Conservation (phyloP, 2,797 vertebrate species). For the Uromys caudimaculatus region DNA sequence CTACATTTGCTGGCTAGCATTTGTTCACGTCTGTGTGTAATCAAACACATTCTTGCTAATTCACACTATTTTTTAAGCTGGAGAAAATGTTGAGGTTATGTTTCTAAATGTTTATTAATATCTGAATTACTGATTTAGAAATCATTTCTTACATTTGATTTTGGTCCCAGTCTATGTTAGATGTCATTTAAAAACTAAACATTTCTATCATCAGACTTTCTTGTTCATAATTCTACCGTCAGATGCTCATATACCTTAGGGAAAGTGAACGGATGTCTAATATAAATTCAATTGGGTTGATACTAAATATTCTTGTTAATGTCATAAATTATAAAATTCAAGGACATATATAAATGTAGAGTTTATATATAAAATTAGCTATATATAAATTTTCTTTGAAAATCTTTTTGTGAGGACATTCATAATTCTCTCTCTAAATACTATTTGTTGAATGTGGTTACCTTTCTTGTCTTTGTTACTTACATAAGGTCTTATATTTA, state of each 20-base stretch:
- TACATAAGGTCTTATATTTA: background rate
- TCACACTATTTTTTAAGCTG: constrained; percentile 22
- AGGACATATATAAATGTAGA: background rate
- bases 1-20: background rate
- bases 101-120: background rate
- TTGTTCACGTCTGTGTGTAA: constrained; percentile 57
- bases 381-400: background rate
- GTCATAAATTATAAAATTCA: background rate
- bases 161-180: background rate
- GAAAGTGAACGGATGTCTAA: background rate
- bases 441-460: background rate
- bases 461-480: background rate
- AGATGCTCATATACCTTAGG: background rate
- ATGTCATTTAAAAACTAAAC: background rate
- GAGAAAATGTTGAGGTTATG: background rate
- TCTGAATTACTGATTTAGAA: background rate
- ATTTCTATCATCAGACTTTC: background rate
- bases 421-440: background rate
- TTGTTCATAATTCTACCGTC: background rate
- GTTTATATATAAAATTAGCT: too few species aligned
- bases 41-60: constrained; percentile 43
- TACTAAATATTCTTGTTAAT: background rate
- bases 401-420: background rate
- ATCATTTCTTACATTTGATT: constrained; percentile 2
- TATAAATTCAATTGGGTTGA: background rate